Percentiles rank a stretch among this genome's conserved stretches.
These are phyloP conservation scores for Cossypha heuglini DNA, from an alignment of 2,797 vertebrate genomes.

Conservation along the genomic window DNA sequence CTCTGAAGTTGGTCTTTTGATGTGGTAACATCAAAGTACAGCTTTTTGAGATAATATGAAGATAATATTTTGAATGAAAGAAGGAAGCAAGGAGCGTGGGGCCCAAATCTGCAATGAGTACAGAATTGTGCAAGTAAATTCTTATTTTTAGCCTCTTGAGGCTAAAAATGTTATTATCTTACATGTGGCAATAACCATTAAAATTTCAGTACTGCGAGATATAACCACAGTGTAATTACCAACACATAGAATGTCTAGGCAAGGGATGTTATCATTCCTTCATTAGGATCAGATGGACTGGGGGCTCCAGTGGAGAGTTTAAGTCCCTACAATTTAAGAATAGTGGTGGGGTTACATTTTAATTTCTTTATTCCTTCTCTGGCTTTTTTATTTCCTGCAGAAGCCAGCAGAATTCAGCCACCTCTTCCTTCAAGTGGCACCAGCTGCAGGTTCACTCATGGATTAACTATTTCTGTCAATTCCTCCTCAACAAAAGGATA, in stretches of 20 bases:
- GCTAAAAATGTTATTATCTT: not conserved
- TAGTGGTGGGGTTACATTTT: not conserved
- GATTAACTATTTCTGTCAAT: constrained; percentile 77
- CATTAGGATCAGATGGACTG: not conserved
- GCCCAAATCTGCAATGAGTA: accelerated
- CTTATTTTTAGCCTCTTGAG: not conserved
- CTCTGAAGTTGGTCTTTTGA: not conserved
- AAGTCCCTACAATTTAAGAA: not conserved
- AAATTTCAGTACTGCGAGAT: not conserved
- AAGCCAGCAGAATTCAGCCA: constrained; percentile 4
- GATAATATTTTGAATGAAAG: not conserved
- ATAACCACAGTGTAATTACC: not conserved
- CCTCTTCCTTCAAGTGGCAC: constrained; percentile 5
- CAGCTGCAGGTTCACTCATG: constrained; percentile 64
- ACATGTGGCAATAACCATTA: not conserved
- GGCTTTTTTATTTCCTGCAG: not conserved
- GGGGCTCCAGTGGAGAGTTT: not conserved
- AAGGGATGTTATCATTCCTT: not conserved
- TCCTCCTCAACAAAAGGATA: constrained; percentile 81
- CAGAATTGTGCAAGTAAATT: not conserved
- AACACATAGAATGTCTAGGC: not conserved
- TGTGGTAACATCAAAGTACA: not conserved
- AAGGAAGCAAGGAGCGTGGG: accelerated
- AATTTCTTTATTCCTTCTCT: not conserved
- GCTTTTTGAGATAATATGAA: not conserved